Base-by-base conservation (phyloP, 2,113 vertebrate genomes). In the Cervus canadensis region DNA sequence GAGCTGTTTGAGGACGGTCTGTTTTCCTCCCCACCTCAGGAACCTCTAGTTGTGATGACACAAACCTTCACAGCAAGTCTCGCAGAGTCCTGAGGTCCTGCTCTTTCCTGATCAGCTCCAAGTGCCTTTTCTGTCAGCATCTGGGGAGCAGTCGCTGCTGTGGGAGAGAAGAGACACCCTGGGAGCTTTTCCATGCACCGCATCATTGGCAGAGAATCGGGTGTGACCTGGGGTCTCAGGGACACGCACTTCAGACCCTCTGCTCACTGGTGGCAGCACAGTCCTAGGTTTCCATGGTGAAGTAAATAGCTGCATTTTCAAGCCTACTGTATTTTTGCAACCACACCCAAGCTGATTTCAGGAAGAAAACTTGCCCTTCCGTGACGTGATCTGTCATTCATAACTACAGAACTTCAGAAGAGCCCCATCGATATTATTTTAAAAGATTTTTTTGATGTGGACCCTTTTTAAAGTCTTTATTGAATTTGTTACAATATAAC, bases 251-350 rank as follows among this genome's bases (percentile, higher is more conserved):
- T 40, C 17, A 3, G 50, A 78, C 43, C 52, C 10, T 97, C 21
- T 14, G 7, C 14, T 76, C 40, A 0, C 0, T 48, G 26, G 9
- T 45, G 56, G 19, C 30, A 81, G 10, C 19, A 5, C 1, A 43
- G 87, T 30, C 28, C n/a, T 23, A 6, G 12, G 23, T 59, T 64
- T 82, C 60, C 16, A 60, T 11, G 2, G 23, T n/a, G 16, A 97
- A 88, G 14, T 12, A 26, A 85, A 62, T 40, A 94, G 62, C 17
- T 81, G 11, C 1, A 5, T 74, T 81, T 52, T 82, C 26, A 28
- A 76, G 21, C 15, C 87, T 96, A 26, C 54, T 91, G 8, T 82
- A 56, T 88, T 95, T 59, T 71, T 67, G n/a, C 57, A 48, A 23
- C 56, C 87, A 94, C 87, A 76, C 28, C 40, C 45, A 64, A 91